These are phyloP conservation scores for Standfussiana lucernea DNA, from an alignment of 2,888 invertebrate genomes.

Conservation along the genomic window DNA sequence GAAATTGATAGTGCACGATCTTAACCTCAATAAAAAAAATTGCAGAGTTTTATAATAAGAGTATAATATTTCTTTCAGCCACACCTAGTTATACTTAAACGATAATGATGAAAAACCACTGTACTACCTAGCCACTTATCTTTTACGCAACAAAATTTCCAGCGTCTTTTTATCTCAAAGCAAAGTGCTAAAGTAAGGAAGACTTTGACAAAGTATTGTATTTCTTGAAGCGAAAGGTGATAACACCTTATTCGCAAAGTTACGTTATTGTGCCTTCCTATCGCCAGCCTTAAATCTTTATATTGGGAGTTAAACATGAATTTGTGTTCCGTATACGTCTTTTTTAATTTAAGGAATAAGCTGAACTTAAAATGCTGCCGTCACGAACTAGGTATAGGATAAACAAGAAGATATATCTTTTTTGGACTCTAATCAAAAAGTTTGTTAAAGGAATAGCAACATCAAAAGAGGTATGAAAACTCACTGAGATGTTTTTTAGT, in stretches of 20 bases:
- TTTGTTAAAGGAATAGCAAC: background rate
- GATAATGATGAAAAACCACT: background rate
- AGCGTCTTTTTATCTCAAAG: constrained; percentile 26
- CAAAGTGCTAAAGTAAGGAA: constrained; percentile 23
- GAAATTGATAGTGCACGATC: background rate
- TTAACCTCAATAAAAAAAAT: background rate
- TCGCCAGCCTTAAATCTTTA: constrained; percentile 32
- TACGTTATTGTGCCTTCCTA: constrained; percentile 28
- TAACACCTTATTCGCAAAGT: constrained; percentile 23
- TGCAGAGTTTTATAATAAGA: background rate
- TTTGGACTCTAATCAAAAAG: background rate
- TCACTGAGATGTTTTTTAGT: background rate
- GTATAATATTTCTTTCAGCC: background rate
- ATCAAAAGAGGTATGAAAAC: background rate
- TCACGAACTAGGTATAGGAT: background rate
- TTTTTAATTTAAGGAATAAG: constrained; percentile 3
- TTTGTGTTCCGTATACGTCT: constrained; percentile 2
- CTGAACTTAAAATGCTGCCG: constrained; percentile 22
- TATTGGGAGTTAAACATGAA: constrained; percentile 32
- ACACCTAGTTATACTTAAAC: background rate
- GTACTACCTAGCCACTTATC: constrained; percentile 14
- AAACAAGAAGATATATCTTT: background rate
- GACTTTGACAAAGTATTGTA: constrained; percentile 40
- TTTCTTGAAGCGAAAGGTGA: constrained; percentile 32
- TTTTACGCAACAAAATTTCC: constrained; percentile 27